A percentile compares a stretch with the other conserved stretches of the same genome.
These are phyloP conservation scores for Clivina fossor DNA, from an alignment of 2,888 invertebrate species.

Conservation along the genomic window DNA sequence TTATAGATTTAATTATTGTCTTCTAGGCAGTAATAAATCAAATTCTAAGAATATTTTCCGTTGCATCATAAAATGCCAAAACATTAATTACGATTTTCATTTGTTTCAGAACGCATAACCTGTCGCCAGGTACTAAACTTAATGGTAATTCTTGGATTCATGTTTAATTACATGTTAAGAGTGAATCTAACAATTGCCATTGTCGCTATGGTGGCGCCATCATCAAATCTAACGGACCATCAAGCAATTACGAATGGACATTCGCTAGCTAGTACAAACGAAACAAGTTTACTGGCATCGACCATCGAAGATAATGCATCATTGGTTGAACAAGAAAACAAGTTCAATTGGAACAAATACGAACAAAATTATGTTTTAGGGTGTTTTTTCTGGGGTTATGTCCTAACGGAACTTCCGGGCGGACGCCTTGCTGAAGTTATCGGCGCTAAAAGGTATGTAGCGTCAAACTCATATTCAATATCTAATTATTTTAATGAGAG, in stretches of 20 bases:
- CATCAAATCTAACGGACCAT: slow-evolving; percentile 12
- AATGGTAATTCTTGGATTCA: slow-evolving; percentile 84
- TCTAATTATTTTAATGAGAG: background rate
- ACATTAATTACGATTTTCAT: too few species aligned
- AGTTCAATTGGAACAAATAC: slow-evolving; percentile 77
- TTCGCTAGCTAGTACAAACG: background rate
- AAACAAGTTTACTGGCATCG: background rate
- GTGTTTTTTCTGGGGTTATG: slow-evolving; percentile 91
- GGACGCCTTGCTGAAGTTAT: slow-evolving; percentile 81
- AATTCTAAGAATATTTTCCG: too few species aligned
- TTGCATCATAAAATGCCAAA: too few species aligned
- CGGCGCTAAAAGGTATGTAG: slow-evolving; percentile 66
- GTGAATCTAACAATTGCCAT: slow-evolving; percentile 87
- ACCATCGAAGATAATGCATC: slow-evolving; percentile 51
- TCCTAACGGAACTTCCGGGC: slow-evolving; percentile 85
- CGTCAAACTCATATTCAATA: too few species aligned
- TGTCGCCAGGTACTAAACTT: slow-evolving; percentile 81
- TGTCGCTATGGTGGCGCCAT: slow-evolving; percentile 71
- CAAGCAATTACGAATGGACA: background rate
- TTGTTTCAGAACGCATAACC: slow-evolving; percentile 66
- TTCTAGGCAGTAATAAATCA: too few species aligned
- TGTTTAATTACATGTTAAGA: slow-evolving; percentile 86
- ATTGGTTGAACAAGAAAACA: slow-evolving; percentile 45
- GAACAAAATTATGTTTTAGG: slow-evolving; percentile 80
- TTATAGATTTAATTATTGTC: too few species aligned